Evolutionary conservation across 1,140 invertebrate species (phyloP), one percentile per base, ranked within the genome.

Genomic region (Drosophila melanica): DNA sequence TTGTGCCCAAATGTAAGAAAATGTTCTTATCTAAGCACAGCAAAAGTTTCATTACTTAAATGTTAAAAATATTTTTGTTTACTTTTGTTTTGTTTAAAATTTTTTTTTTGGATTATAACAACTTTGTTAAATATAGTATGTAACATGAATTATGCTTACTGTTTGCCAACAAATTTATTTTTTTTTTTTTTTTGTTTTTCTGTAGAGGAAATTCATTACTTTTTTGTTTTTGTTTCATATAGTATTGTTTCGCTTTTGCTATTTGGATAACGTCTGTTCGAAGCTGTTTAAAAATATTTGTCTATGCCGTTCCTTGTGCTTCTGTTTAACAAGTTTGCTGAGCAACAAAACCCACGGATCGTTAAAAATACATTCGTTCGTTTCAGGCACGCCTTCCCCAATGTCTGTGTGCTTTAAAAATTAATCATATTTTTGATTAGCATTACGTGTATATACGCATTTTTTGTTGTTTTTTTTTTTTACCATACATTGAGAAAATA

Each of bases 111-210:
- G 16, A 16, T 71, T 44, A 6, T 20, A 67, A 58, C 69, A 72
- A 44, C 37, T 42, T 30, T 23, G 20, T 54, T 67, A 47, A 53
- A 72, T 59, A 72, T 45, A 45, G 27, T 18, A 18, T 45, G 54
- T 53, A 71, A 71, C 60, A 65, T 55, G 42, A 64, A 50, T 65
- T 55, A 30, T 18, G 54, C 63, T 53, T 45, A 41, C 53, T 12
- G 14, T 50, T 50, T 33, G 23, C 23, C 10, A 63, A 63, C 30
- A 51, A 60, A 53, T 48, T 51, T 37, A 12, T 41, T 2, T 50
- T 33, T 39, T 47, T 2, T 7, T 12, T 37, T 62, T 39, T 47
- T 2, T 7, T 12, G 27, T 62, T 2, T 10, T 9, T 35, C 33
- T 23, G 53, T 55, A 20, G 39, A 39, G 30, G 62, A 54, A 62